Evolutionary conservation across 2,113 vertebrate genomes (phyloP).

Genomic region (Zapornia atra): DNA sequence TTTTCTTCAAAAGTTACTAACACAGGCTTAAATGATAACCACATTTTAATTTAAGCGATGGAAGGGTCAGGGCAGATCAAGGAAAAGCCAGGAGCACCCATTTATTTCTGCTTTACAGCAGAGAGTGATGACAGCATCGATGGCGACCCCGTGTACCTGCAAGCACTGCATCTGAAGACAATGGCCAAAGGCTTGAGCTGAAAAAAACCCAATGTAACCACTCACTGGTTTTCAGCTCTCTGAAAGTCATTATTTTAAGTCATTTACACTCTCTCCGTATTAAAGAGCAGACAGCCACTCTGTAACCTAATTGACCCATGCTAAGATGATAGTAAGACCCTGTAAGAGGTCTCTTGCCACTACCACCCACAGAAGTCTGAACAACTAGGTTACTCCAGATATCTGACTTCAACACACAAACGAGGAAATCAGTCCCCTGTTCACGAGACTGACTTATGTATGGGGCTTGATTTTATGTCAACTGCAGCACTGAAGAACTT

Average conservation of each 20-base stretch:
- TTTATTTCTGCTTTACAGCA: not conserved
- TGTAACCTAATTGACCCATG: not conserved
- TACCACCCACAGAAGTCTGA: not conserved
- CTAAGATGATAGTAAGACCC: not conserved
- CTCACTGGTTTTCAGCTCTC: not conserved
- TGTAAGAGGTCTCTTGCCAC: not conserved
- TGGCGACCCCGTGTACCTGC: accelerated
- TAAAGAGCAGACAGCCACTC: not conserved
- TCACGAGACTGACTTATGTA: not conserved
- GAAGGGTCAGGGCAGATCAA: not conserved
- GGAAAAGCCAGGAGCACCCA: not conserved
- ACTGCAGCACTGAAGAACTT: not conserved
- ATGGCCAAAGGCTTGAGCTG: not conserved
- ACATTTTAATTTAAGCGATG: not conserved
- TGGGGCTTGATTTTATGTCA: not conserved
- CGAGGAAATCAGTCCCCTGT: not conserved
- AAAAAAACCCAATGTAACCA: not conserved
- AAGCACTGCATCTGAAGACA: not conserved
- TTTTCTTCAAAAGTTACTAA: not conserved
- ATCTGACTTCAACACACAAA: not conserved
- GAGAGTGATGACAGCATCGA: not conserved
- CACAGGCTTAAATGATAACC: not conserved
- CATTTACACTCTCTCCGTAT: not conserved
- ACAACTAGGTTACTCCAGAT: not conserved
- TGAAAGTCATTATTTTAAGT: not conserved